Base-by-base conservation (phyloP, 2,888 invertebrate species). In the Zaprionus lineosus region DNA sequence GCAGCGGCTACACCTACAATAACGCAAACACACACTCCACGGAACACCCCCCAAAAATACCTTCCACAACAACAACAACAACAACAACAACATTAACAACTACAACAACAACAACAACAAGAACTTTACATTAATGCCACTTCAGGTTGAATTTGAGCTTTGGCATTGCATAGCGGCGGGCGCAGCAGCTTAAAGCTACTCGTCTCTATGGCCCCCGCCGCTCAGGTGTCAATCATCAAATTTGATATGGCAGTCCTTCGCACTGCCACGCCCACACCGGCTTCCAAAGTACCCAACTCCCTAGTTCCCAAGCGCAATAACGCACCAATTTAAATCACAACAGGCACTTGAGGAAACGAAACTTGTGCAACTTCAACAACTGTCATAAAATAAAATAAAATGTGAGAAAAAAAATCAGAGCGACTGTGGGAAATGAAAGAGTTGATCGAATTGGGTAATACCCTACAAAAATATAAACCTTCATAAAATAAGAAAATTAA, bases 211-310 rank as follows among this genome's bases (percentile, higher is more conserved):
- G 11, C 55, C 36, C 43, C 56, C 43, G 53, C 43, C 61, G 48
- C 44, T 36, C 63, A 70, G 69, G 69, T 70, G 69, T 70, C 70
- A 70, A 70, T 70, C 69, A 65, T 61, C 50, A 61, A 57, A 70
- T 69, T 75, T 72, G 61, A 74, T 66, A 50, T 60, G 70, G n/a
- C n/a, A n/a, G n/a, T n/a, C n/a, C 48, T 19, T 24, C 50, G 40
- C 43, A 56, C 41, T 34, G 36, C 37, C 51, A 58, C 41, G 18
- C 44, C 53, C 28, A 26, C 9, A 1, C 1, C 9, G 1, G 14
- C 36, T 24, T 16, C 39, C n/a, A 21, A 5, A 21, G 21, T n/a
- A 24, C 29, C 28, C 28, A 14, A 31, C 26, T 16, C n/a, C 34
- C 36, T 14, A 19, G n/a, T n/a, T 5, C 29, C 26, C 21, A 7